Base-by-base conservation (phyloP, 2,113 vertebrate genomes). In the Gorsachius goisagi region DNA sequence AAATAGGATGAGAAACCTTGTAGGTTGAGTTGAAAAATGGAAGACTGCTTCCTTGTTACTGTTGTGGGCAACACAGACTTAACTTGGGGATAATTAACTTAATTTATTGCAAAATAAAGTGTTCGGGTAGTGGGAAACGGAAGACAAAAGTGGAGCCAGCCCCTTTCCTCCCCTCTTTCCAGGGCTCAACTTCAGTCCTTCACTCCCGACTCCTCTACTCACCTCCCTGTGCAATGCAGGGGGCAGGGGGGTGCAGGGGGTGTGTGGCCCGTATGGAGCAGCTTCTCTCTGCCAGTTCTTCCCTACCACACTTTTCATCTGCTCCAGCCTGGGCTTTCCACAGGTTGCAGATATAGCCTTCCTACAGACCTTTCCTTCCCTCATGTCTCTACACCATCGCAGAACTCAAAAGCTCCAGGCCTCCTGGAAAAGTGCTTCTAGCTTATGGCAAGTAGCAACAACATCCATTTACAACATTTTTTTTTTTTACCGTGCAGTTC, bases 171-270 rank as follows among this genome's bases (percentile, higher is more conserved):
- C 6, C 6, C 15, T 7, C 12, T 66, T 85, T 73, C 28, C 52
- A 19, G 47, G 24, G 23, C 9, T 73, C 52, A 66, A 7, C 41
- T 71, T 63, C 39, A 18, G 9, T 49, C 28, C 26, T 58, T 66
- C 37, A n/a, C 11, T 58, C 44, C 21, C 19, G 15, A 50, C 20
- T 33, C 27, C 50, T 73, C 45, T 52, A 37, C 27, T 44, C 22
- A 24, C 9, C 49, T 58, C 19, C 16, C 28, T 58, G 15, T 9
- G 19, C 0, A 0, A 5, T 0, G 0, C 19, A 73, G 22, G 12
- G 21, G 7, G 15, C 26, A 32, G 26, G 22, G 35, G 8, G 27
- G 10, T 8, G 14, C 50, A 33, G 37, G 12, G 26, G 6, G 26
- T 10, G 24, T 52, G 28, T 26, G 39, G 33, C 28, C 32, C 37